Evolutionary conservation across 2,797 vertebrate species (phyloP).

Genomic region (Clarias laeviceps): DNA sequence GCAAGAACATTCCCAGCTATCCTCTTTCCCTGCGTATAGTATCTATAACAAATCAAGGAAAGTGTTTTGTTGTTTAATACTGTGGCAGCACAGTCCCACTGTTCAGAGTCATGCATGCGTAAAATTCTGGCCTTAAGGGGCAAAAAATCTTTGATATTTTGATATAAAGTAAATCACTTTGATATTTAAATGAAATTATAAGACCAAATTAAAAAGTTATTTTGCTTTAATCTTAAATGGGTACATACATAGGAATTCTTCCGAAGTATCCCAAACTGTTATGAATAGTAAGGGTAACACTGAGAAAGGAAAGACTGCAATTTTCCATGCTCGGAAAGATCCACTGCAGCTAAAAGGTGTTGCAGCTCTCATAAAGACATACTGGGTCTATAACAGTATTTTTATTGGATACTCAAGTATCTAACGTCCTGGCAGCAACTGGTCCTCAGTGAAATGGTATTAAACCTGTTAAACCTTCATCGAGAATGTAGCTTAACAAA

Average conservation of each 20-base stretch:
- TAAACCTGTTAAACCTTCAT: neutral
- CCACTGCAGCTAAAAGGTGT: neutral
- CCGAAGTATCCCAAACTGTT: neutral
- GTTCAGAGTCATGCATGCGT: neutral
- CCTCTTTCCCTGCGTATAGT: neutral
- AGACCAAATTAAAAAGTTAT: neutral
- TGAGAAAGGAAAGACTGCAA: neutral
- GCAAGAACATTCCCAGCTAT: conserved; percentile 22
- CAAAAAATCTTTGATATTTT: neutral
- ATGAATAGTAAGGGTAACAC: neutral
- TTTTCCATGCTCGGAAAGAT: neutral
- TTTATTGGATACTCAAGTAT: neutral
- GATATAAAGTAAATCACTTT: neutral
- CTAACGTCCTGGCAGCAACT: neutral
- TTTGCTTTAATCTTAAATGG: neutral
- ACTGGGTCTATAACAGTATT: neutral
- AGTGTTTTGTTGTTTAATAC: neutral
- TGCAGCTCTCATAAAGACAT: neutral
- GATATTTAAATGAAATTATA: neutral
- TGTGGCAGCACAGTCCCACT: neutral
- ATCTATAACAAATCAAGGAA: conserved; percentile 1
- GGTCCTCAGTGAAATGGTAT: neutral
- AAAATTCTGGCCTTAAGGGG: neutral
- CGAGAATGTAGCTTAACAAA: neutral
- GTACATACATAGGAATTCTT: neutral